Conservation (phyloP, 2,797 vertebrate genomes). For the Mastacembelus armatus region DNA sequence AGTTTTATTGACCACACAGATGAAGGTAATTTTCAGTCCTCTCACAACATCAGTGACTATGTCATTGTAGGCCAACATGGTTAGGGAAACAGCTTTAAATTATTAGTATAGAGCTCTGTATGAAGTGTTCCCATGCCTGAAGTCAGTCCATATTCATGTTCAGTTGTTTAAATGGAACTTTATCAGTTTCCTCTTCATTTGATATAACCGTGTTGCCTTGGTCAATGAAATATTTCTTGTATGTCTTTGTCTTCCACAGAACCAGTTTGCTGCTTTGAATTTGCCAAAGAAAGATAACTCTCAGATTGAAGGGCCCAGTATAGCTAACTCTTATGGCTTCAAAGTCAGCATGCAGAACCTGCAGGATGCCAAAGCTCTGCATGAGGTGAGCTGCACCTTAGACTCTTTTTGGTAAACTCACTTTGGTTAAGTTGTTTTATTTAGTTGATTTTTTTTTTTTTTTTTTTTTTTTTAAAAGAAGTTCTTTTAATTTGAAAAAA, state of each 20-base stretch:
- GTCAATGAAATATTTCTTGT: slow-evolving; percentile 1
- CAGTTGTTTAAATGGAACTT: neutral
- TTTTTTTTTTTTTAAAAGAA: no score
- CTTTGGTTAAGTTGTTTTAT: neutral
- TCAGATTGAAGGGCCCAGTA: slow-evolving; percentile 95
- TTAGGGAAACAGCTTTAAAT: neutral
- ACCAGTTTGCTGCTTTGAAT: slow-evolving; percentile 91
- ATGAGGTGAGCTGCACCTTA: slow-evolving; percentile 87
- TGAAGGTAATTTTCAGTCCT: slow-evolving; percentile 85
- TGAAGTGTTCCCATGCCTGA: neutral
- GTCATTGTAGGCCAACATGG: neutral
- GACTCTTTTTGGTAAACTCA: neutral
- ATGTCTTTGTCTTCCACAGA: slow-evolving; percentile 80
- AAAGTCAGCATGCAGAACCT: slow-evolving; percentile 97
- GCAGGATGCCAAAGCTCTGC: slow-evolving; percentile 96
- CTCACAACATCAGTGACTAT: neutral
- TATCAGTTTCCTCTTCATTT: neutral
- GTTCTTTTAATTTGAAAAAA: no score
- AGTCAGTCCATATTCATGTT: neutral
- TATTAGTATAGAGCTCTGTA: neutral
- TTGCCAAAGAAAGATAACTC: slow-evolving; percentile 91
- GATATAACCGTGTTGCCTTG: neutral
- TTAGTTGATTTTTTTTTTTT: no score
- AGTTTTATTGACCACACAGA: slow-evolving; percentile 91
- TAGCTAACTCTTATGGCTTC: slow-evolving; percentile 97